Base-by-base conservation (phyloP, 2,797 vertebrate species). In the Pantherophis vulpinus region DNA sequence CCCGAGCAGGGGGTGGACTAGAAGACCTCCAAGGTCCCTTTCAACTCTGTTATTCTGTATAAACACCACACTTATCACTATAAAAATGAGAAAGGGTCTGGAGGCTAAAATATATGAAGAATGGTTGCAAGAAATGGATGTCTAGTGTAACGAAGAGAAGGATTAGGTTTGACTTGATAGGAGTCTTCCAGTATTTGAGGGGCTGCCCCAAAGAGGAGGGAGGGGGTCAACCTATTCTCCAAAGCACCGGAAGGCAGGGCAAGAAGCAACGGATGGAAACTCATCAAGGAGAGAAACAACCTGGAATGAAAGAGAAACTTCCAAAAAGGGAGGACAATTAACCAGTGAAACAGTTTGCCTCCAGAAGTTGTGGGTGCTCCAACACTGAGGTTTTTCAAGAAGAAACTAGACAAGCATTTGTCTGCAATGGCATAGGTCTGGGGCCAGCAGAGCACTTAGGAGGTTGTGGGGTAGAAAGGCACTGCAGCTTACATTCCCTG, bases 311-410 rank as follows among this genome's bases (percentile, higher is more conserved):
- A 13, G 29, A 70, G 63, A 32, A 7, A n/a, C 29, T n/a, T 70
- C 29, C 63, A 4, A 13, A n/a, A 29, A n/a, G 63, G 2, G 63
- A n/a, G 63, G 29, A 66, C 63, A n/a, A 66, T 66, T 16, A 2
- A 32, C 63, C 63, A 32, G 63, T 70, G n/a, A 5, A 70, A 32
- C 2, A 0, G 2, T 0, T 12, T 70, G n/a, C 13, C 63, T 7
- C n/a, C 5, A 3, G 63, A 32, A 32, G 1, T 16, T 1, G n/a
- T 16, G 63, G 13, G 1, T 32, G n/a, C 13, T 16, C 63, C n/a
- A 16, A 0, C 2, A 6, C 63, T 32, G 63, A n/a, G 4, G 5
- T 13, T 6, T 7, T 70, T 32, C 2, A 32, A 70, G n/a, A 70
- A 70, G 66, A 70, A n/a, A 3, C 1, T 18, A 14, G 66, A 32